Base-by-base conservation (phyloP, 2,113 vertebrate species). In the Psittacara wagleri region DNA sequence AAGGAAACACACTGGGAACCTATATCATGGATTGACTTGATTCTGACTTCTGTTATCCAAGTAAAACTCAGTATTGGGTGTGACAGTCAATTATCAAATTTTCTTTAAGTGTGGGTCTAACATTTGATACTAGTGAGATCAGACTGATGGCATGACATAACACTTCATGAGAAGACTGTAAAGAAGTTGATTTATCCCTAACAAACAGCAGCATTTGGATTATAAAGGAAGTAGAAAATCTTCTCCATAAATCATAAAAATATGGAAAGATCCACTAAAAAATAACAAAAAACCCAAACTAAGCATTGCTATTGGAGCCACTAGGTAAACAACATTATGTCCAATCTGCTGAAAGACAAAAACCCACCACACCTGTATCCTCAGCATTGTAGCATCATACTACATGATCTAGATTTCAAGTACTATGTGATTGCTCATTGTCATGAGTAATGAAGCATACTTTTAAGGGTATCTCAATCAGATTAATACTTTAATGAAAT, bases 321-420 rank as follows among this genome's bases (percentile, higher is more conserved):
- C 10, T 48, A 61, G 2, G 27, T 69, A 74, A 82, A 79, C 17
- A 88, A 17, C 7, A 48, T 33, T 37, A 46, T 29, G 6, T 5
- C 29, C 61, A 28, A 86, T 41, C 7, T 82, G 8, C n/a, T 63
- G 14, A 35, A 57, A 31, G 2, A 2, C 52, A 49, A 51, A 49
- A 44, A 0, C 2, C 0, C 33, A 31, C 14, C 27, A 59, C 49
- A 52, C 16, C 14, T 17, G 14, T 49, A 22, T 7, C 19, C 27
- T 19, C 44, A 57, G 24, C 41, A 66, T 4, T 37, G 9, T 13
- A 51, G 22, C 29, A 48, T 8, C 31, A 18, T 6, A 41, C 33
- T 33, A 31, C 9, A 37, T 3, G 10, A 81, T 46, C 41, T 37
- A 27, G 22, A 63, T 68, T 39, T n/a, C 33, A 77, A 11, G n/a